Evolutionary conservation across 2,113 vertebrate species (phyloP).

Genomic region (Rhodinocichla rosea): DNA sequence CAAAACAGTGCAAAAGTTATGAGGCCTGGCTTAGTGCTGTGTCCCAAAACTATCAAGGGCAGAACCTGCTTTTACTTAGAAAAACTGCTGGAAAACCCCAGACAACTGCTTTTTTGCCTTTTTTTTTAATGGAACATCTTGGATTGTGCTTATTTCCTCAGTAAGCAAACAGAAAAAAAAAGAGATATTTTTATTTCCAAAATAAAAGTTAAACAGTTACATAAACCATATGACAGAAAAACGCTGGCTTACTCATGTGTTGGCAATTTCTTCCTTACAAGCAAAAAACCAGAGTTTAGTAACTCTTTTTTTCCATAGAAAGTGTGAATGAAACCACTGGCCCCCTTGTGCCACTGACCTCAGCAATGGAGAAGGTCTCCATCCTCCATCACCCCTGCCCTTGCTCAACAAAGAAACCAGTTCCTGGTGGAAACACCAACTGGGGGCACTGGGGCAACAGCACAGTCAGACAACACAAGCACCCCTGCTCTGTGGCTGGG

Average conservation of each 20-base stretch:
- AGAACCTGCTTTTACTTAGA: background rate
- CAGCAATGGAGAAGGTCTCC: background rate
- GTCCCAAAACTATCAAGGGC: background rate
- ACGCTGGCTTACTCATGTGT: background rate
- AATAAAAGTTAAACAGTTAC: constrained; percentile 10
- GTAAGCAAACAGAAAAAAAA: background rate
- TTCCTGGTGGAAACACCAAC: background rate
- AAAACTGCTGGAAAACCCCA: background rate
- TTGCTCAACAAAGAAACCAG: background rate
- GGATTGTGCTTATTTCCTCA: constrained; percentile 17
- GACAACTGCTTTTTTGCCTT: background rate
- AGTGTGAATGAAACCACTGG: background rate
- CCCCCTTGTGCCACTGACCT: background rate
- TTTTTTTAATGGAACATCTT: background rate
- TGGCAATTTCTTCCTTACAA: constrained; percentile 8
- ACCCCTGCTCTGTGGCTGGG: background rate
- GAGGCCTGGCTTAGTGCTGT: background rate
- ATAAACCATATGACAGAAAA: constrained; percentile 31
- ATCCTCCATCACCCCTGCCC: background rate
- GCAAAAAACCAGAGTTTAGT: background rate
- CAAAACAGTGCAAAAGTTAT: background rate
- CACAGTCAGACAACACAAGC: rapidly evolving
- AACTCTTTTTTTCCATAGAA: background rate
- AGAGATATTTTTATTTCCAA: background rate
- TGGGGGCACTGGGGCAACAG: background rate